These are phyloP conservation scores for Loriculus beryllinus DNA, from an alignment of 2,797 vertebrate genomes.

Conservation along the genomic window DNA sequence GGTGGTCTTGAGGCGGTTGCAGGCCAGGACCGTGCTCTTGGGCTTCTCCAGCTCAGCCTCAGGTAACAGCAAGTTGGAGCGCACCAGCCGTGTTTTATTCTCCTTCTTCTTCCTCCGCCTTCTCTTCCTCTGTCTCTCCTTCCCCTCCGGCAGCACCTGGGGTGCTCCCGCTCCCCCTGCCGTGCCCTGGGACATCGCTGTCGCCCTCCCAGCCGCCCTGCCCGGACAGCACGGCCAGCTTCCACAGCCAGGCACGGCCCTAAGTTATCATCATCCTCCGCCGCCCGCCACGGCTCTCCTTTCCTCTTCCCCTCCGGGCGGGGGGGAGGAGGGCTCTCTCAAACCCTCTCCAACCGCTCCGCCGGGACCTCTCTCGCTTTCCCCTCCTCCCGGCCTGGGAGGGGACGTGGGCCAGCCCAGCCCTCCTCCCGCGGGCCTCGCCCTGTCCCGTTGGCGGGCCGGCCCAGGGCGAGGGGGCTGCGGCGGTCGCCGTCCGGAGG, in stretches of 20 bases:
- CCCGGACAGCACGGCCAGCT: slow-evolving; percentile 54
- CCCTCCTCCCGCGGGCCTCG: slow-evolving; percentile 6
- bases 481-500: not conserved
- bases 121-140: slow-evolving; percentile 74
- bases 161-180: not conserved
- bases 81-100: slow-evolving; percentile 80
- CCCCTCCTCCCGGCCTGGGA: slow-evolving; percentile 17
- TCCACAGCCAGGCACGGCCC: slow-evolving; percentile 24
- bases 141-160: slow-evolving; percentile 36
- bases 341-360: not conserved
- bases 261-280: slow-evolving; percentile 53
- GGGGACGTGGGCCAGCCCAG: not conserved
- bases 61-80: slow-evolving; percentile 81
- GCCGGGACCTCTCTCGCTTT: slow-evolving; percentile 30
- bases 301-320: slow-evolving; percentile 15
- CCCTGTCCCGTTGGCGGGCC: not conserved
- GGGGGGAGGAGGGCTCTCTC: not conserved
- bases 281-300: slow-evolving; percentile 1
- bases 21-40: slow-evolving; percentile 60
- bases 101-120: slow-evolving; percentile 82
- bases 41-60: slow-evolving; percentile 71
- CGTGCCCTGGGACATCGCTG: slow-evolving; percentile 33
- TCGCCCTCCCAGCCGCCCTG: not conserved
- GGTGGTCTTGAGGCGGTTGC: slow-evolving; percentile 94
- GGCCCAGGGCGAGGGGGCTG: not conserved